These are phyloP conservation scores for Phaedon cochleariae DNA, from an alignment of 2,888 invertebrate genomes.

Conservation along the genomic window DNA sequence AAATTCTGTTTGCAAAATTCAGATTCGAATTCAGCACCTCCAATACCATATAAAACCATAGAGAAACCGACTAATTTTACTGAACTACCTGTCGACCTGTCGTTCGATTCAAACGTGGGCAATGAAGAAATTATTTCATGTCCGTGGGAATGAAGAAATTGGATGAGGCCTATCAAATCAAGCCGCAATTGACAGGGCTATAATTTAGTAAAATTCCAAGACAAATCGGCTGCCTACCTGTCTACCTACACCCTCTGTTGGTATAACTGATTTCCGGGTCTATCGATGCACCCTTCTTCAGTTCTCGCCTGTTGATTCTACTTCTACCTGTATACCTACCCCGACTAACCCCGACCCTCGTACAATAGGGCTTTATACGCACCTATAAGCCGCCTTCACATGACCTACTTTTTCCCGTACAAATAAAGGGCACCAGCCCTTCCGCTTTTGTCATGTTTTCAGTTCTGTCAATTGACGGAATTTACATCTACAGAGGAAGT, in stretches of 20 bases:
- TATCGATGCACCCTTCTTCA: conserved; percentile 9
- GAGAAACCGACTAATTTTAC: too few relatives aligned
- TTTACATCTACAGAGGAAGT: too few relatives aligned
- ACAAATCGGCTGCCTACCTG: conserved; percentile 45
- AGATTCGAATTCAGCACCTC: too few relatives aligned
- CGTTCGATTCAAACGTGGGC: not conserved
- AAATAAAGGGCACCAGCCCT: conserved; percentile 35
- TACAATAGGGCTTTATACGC: conserved; percentile 17
- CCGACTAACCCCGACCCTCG: conserved; percentile 39
- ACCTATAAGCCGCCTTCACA: conserved; percentile 37
- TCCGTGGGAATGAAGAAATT: conserved; percentile 15
- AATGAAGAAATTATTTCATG: conserved; percentile 13
- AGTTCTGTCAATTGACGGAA: conserved; percentile 13
- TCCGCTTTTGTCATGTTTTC: conserved; percentile 30
- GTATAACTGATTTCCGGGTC: conserved; percentile 45
- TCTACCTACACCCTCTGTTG: conserved; percentile 37
- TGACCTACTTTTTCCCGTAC: conserved; percentile 43
- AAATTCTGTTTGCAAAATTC: too few relatives aligned
- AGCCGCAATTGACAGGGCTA: conserved; percentile 20
- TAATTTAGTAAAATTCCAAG: conserved; percentile 39
- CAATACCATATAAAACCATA: too few relatives aligned
- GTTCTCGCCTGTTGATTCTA: conserved; percentile 31
- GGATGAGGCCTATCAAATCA: conserved; percentile 9
- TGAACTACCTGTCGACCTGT: too few relatives aligned
- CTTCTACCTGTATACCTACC: conserved; percentile 30